Percentiles rank a stretch among this genome's conserved stretches.
These are phyloP conservation scores for Galerucella nymphaeae DNA, from an alignment of 2,888 invertebrate genomes.

Conservation along the genomic window DNA sequence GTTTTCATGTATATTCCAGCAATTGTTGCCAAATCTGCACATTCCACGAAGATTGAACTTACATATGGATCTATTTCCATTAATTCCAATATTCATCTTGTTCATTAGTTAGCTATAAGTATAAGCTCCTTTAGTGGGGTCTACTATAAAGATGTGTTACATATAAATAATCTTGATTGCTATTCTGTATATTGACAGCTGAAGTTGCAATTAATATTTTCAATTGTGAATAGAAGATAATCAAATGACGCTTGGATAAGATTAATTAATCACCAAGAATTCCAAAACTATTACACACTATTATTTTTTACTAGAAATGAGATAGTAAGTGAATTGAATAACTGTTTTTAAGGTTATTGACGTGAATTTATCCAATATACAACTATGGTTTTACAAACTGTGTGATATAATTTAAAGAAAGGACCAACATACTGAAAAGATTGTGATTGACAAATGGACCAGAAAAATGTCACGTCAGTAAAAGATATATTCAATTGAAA, in stretches of 20 bases:
- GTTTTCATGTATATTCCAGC: slow-evolving; percentile 45
- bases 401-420: background rate
- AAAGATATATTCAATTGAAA: background rate
- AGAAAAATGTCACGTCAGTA: background rate
- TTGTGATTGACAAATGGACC: background rate
- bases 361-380: background rate
- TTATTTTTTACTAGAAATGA: background rate
- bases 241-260: background rate
- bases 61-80: slow-evolving; percentile 41
- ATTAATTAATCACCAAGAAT: too few species aligned
- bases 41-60: slow-evolving; percentile 47
- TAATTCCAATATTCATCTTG: slow-evolving; percentile 30
- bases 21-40: slow-evolving; percentile 49
- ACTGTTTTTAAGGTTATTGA: background rate
- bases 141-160: background rate
- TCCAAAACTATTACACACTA: too few species aligned
- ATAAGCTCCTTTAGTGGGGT: background rate
- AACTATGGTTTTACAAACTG: background rate
- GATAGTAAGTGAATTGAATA: background rate
- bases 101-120: background rate
- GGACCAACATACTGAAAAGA: background rate
- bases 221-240: background rate
- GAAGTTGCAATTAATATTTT: background rate
- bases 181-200: background rate
- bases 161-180: background rate